Evolutionary conservation across 2,113 vertebrate species (phyloP).

Genomic region (Chrysemys picta): DNA sequence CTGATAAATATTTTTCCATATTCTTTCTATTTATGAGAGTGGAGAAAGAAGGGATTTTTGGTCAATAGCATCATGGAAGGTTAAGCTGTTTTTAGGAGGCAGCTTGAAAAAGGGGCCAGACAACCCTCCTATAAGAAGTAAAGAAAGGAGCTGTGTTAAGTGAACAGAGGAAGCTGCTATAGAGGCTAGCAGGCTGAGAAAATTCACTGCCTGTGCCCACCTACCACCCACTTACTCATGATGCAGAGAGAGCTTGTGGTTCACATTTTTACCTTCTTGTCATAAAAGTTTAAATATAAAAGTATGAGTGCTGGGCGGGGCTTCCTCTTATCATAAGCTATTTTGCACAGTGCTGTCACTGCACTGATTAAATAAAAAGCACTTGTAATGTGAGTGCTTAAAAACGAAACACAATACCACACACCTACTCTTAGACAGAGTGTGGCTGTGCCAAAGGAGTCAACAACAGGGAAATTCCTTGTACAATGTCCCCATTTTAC

Average conservation of each 20-base stretch:
- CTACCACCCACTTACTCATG: not conserved
- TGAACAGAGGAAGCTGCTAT: not conserved
- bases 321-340: not conserved
- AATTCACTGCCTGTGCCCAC: not conserved
- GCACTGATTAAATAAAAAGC: not conserved
- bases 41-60: not conserved
- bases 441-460: not conserved
- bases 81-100: not conserved
- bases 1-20: not conserved
- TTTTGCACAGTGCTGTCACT: not conserved
- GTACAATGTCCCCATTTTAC: not conserved
- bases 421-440: not conserved
- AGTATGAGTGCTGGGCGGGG: not conserved
- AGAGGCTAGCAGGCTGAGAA: not conserved
- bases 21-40: not conserved
- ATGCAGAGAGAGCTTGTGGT: not conserved
- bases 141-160: not conserved
- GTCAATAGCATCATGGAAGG: not conserved
- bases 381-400: fast-evolving
- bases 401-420: not conserved
- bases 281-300: not conserved
- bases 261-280: not conserved
- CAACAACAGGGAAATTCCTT: not conserved
- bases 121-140: not conserved
- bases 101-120: not conserved